Evolutionary conservation across 2,888 invertebrate genomes (phyloP), one percentile per base, ranked within the genome.

Genomic region (Tineola bisselliella): DNA sequence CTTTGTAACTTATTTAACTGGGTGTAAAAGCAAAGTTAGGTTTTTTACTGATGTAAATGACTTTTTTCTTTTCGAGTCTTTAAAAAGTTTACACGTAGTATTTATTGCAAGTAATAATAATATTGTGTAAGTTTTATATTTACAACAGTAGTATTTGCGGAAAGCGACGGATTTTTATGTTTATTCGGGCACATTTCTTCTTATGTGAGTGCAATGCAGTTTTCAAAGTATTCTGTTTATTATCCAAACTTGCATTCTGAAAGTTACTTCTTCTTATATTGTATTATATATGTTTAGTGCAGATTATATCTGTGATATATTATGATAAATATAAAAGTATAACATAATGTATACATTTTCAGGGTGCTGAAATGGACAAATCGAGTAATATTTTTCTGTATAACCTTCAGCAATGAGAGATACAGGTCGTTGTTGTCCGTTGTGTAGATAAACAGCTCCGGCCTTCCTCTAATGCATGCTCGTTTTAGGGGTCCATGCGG

Each of bases 361-460:
- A 66, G 67, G 68, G 63, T 65, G 66, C 65, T 68, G 67, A 68
- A 69, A 70, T 67, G 70, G 69, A 75, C 69, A 73, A 74, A 76
- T 75, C 64, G 31, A 10, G 31, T 31, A 31, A 12, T 6, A 12
- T 56, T 56, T 56, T 56, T 56, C 25, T 19, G 56, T 56, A 10
- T 19, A 25, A 13, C 48, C 17, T 13, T 48, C 3, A 25, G n/a
- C 18, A 19, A 19, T 19, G 25, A 56, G 30, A 56, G 56, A 56
- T 56, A 56, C 56, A 19, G 56, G 30, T 13, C 56, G 25, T 19
- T 56, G 56, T 56, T 30, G 57, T 61, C 44, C 57, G 67, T 69
- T 72, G 71, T 73, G 74, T 71, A 73, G 71, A 73, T 73, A 75
- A 73, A 70, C 68, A 71, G 64, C 65, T 60, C 25, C 59, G 60